A percentile compares a stretch with the other conserved stretches of the same genome.
Conservation (phyloP, 53 echinoderm and acorn worm species). For the Henricia sp. region DNA sequence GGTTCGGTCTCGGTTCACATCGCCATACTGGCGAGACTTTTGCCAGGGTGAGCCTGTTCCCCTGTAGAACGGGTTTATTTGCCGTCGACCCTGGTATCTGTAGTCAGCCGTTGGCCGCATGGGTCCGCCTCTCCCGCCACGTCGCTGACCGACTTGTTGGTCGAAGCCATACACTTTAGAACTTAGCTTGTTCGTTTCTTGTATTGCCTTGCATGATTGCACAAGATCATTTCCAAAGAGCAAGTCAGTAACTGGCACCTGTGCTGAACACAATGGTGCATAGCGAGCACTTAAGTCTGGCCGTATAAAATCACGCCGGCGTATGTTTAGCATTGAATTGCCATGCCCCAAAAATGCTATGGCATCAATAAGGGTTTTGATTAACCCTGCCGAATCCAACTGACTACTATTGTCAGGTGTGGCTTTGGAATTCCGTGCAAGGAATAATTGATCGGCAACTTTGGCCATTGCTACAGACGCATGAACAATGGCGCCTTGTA, state of each 20-base stretch:
- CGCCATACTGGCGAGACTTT: too few species aligned
- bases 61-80: too few species aligned
- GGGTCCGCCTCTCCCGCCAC: too few species aligned
- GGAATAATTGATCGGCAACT: background rate
- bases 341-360: background rate
- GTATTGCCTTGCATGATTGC: background rate
- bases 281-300: background rate
- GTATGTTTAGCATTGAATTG: background rate
- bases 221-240: background rate
- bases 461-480: background rate
- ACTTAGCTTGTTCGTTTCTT: too few species aligned
- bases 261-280: background rate
- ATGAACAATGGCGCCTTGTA: background rate
- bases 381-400: background rate
- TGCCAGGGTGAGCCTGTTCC: too few species aligned
- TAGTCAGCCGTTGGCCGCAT: too few species aligned
- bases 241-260: background rate
- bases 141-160: background rate
- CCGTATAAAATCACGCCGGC: background rate
- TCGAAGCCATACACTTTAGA: too few species aligned
- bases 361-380: constrained; percentile 5
- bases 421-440: background rate
- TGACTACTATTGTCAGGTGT: background rate
- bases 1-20: too few species aligned
- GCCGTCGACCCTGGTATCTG: too few species aligned